Base-by-base conservation (phyloP, 2,888 invertebrate genomes). In the Cremastinae sp. region DNA sequence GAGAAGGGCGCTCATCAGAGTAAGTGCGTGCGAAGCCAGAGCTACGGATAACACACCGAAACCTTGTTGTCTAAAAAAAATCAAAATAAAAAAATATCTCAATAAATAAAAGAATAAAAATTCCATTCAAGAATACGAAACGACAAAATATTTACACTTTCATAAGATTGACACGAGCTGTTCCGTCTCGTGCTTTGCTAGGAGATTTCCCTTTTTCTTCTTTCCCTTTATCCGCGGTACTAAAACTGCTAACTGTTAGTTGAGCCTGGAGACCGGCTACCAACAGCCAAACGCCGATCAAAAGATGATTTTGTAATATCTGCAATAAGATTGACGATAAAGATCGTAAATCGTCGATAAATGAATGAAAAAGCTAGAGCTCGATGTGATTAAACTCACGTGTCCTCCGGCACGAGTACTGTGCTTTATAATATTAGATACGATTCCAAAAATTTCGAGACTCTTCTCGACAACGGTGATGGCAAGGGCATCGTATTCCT, bases 1-100 rank as follows among this genome's bases (percentile, higher is more conserved):
- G 70, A 96, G 91, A 78, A 96, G 90, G 28, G 94, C 93, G 36
- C 94, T 92, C 87, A 95, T 91, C 86, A 97, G 91, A 28, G 94
- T 93, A n/a, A 97, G 92, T 74, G 96, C 95, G 79, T 96, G 95
- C 20, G 95, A 94, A 10, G 97, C 96, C 64, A 98, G 92, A 0
- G 97, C 97, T 16, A 97, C 97, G 84, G 96, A 96, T 9, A 97
- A 92, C 1, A 96, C 97, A 64, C 97, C 96, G 80, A 97, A 95
- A 36, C 96, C 96, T 90, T 97, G 97, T 90, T 95, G 96, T 87
- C 94, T 94, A 85, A 80, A 64, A 78, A 41, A 51, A 71, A 64
- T 58, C 22, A 47, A 56, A 59, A 58, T 41, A 14, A 34, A 45
- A 34, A 28, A 34, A 66, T 9, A n/a, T n/a, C n/a, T n/a, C n/a